Evolutionary conservation across 2,797 vertebrate genomes (phyloP).

Genomic region (Dendrocincla fuliginosa): DNA sequence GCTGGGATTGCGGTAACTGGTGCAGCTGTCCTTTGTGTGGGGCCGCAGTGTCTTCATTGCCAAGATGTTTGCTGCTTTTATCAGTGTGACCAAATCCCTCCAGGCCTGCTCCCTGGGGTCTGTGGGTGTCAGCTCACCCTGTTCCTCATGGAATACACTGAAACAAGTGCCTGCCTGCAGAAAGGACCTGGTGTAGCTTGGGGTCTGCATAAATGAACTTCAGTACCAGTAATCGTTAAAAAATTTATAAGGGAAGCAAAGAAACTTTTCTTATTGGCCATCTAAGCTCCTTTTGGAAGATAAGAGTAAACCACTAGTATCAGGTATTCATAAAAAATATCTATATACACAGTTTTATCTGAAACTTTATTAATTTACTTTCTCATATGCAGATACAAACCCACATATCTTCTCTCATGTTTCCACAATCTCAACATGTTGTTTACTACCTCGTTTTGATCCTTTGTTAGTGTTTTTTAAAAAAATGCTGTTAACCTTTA

Average conservation of each 20-base stretch:
- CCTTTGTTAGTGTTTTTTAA: background rate
- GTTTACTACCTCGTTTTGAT: background rate
- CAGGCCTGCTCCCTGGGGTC: background rate
- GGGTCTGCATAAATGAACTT: background rate
- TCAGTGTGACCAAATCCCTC: background rate
- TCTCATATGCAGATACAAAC: background rate
- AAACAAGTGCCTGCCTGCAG: background rate
- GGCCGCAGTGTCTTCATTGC: background rate
- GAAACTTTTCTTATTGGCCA: background rate
- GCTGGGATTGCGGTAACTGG: background rate
- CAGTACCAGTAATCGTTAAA: background rate
- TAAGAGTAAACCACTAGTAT: background rate
- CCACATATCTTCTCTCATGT: background rate
- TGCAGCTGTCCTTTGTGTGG: background rate
- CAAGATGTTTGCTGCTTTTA: background rate
- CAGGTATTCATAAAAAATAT: background rate
- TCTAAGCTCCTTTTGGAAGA: background rate
- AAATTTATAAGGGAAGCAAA: background rate
- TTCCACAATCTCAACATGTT: background rate
- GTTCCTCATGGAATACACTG: rapidly evolving
- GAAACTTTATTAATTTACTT: background rate
- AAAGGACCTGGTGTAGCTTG: background rate
- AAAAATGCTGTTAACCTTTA: background rate
- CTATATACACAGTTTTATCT: background rate
- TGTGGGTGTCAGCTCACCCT: background rate